Conservation (phyloP, 2,113 vertebrate species). For the Arothron firmamentum region DNA sequence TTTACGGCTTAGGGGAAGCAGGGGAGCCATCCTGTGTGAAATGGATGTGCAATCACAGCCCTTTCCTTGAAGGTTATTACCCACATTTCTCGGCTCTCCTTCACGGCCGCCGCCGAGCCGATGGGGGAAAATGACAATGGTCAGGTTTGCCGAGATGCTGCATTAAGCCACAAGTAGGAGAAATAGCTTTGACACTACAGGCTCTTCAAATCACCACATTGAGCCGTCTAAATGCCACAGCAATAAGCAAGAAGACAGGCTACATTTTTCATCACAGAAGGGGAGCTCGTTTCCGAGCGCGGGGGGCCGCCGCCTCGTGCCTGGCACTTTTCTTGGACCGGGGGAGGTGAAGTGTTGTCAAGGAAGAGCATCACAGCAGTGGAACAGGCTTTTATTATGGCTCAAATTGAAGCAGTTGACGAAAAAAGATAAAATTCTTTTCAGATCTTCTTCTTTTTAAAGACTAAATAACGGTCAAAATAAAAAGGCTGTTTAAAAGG, state of each 20-base stretch:
- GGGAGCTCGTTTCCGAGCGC: conserved; percentile 59
- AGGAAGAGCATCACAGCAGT: conserved; percentile 62
- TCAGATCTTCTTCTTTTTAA: conserved; percentile 53
- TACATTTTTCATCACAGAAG: conserved; percentile 69
- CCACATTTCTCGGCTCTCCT: conserved; percentile 63
- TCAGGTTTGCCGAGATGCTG: conserved; percentile 71
- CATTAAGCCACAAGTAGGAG: conserved; percentile 66
- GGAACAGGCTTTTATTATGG: conserved; percentile 69
- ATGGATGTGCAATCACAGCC: conserved; percentile 72
- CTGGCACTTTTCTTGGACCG: conserved; percentile 61
- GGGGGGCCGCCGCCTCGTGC: conserved; percentile 46
- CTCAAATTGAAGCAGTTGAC: conserved; percentile 65
- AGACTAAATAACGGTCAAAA: conserved; percentile 38
- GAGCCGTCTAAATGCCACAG: conserved; percentile 68
- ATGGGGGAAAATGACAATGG: conserved; percentile 73
- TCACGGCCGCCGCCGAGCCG: conserved; percentile 60
- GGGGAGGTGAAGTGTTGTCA: conserved; percentile 59
- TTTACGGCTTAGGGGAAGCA: conserved; percentile 60
- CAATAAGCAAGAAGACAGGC: conserved; percentile 71
- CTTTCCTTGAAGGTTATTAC: conserved; percentile 75
- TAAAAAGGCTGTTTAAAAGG: conserved; percentile 52
- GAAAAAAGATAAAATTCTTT: conserved; percentile 35
- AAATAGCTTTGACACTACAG: conserved; percentile 68
- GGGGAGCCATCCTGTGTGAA: conserved; percentile 63
- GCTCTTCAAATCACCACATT: conserved; percentile 67